A percentile compares a stretch with the other conserved stretches of the same genome.
These are phyloP conservation scores for Siniperca undulata DNA, from an alignment of 2,797 vertebrate species.

Conservation along the genomic window DNA sequence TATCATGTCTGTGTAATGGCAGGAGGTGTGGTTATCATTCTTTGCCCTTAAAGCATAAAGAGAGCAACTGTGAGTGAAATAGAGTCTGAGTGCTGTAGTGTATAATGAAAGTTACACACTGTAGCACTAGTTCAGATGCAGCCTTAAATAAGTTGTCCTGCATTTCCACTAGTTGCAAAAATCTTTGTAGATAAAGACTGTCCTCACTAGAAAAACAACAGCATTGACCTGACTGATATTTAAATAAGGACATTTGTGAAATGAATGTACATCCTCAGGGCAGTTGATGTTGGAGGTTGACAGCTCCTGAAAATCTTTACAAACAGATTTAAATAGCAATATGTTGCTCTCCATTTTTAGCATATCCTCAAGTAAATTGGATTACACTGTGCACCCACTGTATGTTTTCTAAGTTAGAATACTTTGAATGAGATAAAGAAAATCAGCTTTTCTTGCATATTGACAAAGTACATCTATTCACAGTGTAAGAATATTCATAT, in stretches of 20 bases:
- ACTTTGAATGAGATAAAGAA: not conserved
- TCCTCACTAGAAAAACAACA: too few species aligned
- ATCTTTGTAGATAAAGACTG: too few species aligned
- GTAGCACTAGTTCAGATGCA: not conserved
- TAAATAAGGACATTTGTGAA: not conserved
- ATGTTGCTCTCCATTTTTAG: not conserved
- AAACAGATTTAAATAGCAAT: not conserved
- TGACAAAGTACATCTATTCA: not conserved
- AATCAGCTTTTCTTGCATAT: not conserved
- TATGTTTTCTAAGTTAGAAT: not conserved
- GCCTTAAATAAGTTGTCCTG: not conserved
- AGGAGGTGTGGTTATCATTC: not conserved
- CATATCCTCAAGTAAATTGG: not conserved
- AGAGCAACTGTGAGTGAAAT: not conserved
- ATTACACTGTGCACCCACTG: not conserved
- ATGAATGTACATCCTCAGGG: not conserved
- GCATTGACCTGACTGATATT: not conserved
- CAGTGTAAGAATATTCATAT: not conserved
- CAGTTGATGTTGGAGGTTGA: not conserved
- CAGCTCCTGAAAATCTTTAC: not conserved
- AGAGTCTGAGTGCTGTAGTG: not conserved
- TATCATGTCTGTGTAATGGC: not conserved
- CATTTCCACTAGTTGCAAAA: not conserved
- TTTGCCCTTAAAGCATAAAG: not conserved
- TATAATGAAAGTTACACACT: not conserved